Evolutionary conservation across 1,140 invertebrate genomes (phyloP).

Genomic region (Drosophila pectinifera): DNA sequence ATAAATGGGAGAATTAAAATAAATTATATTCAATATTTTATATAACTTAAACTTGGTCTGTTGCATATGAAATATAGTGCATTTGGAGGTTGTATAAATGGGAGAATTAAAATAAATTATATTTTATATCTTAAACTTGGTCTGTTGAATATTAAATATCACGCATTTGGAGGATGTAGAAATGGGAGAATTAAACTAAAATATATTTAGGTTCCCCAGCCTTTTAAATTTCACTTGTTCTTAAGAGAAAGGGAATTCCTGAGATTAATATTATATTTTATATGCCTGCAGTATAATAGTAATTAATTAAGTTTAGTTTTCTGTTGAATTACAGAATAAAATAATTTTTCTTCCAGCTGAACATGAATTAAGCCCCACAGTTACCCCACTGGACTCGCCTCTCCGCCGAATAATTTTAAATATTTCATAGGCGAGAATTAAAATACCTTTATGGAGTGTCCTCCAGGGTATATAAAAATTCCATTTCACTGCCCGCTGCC

Average conservation of each 20-base stretch:
- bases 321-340: background rate
- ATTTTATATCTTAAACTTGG: background rate
- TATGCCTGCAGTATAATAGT: too few relatives aligned
- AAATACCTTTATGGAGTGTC: conserved; percentile 29
- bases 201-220: too few relatives aligned
- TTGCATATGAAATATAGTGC: conserved; percentile 2
- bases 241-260: too few relatives aligned
- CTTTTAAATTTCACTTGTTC: too few relatives aligned
- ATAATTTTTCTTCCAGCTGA: background rate
- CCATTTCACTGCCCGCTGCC: conserved; percentile 24
- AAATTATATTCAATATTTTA: too few relatives aligned
- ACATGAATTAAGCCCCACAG: background rate
- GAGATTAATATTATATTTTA: too few relatives aligned
- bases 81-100: background rate
- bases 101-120: background rate
- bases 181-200: background rate
- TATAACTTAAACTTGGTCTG: background rate
- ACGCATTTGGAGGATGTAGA: background rate
- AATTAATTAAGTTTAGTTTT: background rate
- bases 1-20: background rate
- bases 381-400: background rate
- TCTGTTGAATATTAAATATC: conserved; percentile 3
- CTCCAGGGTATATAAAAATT: conserved; percentile 41
- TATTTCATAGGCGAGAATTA: conserved; percentile 31
- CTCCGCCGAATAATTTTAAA: conserved; percentile 7